phyloP scores from a whole-genome alignment of 2,113 vertebrate species.

The Xiphophorus couchianus region DNA sequence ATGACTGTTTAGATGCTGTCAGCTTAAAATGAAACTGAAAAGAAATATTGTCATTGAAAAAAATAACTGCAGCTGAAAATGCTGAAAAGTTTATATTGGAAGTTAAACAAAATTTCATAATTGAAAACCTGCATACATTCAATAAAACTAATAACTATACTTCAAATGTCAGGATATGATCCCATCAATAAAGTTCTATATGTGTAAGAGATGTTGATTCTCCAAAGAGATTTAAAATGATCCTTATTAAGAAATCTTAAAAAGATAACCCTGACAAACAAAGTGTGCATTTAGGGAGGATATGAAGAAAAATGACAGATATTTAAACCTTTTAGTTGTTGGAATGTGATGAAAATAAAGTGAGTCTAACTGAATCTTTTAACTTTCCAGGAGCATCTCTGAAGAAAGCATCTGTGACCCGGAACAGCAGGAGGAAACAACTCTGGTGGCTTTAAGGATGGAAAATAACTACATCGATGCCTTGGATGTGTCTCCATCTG shows the following conservation, averaged over 20 bases:
- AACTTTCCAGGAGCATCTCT: slow-evolving; percentile 80
- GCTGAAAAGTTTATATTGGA: too few species aligned
- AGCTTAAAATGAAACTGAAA: too few species aligned
- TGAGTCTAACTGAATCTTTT: neutral
- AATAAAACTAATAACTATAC: too few species aligned
- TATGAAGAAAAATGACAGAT: neutral
- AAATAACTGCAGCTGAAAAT: too few species aligned
- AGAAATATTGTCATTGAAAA: too few species aligned
- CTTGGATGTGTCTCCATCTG: slow-evolving; percentile 83
- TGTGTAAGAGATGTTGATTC: too few species aligned
- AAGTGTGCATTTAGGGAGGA: neutral
- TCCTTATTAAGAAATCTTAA: neutral
- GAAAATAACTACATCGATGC: slow-evolving; percentile 93
- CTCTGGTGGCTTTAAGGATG: slow-evolving; percentile 87
- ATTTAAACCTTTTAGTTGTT: neutral
- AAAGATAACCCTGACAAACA: neutral
- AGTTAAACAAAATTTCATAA: too few species aligned
- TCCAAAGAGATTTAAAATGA: neutral
- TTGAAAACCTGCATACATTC: too few species aligned
- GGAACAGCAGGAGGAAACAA: slow-evolving; percentile 78
- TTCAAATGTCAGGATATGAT: too few species aligned
- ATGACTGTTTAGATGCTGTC: too few species aligned
- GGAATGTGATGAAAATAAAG: neutral
- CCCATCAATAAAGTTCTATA: too few species aligned
- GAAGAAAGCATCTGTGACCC: slow-evolving; percentile 87